Evolutionary conservation across 1,140 invertebrate genomes (phyloP).

Genomic region (Pogonognathellus flavescens): DNA sequence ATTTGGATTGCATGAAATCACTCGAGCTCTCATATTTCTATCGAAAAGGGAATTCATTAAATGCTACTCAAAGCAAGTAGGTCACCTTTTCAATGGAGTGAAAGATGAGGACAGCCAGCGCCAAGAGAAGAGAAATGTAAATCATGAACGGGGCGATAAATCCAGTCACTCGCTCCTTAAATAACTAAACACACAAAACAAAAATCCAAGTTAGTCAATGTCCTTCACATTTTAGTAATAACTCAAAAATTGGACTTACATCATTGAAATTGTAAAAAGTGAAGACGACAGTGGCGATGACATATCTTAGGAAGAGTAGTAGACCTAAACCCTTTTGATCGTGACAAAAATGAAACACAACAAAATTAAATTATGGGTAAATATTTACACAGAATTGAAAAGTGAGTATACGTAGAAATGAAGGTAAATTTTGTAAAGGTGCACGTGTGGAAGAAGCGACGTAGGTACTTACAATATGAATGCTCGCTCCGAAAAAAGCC

Average conservation of each 20-base stretch:
- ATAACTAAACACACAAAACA: conserved; percentile 32
- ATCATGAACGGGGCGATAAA: conserved; percentile 53
- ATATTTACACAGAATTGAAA: neutral
- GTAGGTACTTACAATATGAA: conserved; percentile 51
- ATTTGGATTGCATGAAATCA: neutral
- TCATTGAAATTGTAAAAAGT: conserved; percentile 57
- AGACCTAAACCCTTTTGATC: conserved; percentile 44
- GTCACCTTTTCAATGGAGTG: conserved; percentile 57
- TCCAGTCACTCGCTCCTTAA: conserved; percentile 53
- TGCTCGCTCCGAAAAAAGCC: conserved; percentile 49
- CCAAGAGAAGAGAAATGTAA: conserved; percentile 57
- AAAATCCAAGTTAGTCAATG: conserved; percentile 4
- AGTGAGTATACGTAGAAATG: neutral
- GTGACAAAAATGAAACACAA: neutral
- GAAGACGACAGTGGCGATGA: conserved; percentile 56
- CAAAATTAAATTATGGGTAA: neutral
- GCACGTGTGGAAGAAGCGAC: neutral
- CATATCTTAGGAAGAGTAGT: conserved; percentile 55
- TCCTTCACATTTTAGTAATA: neutral
- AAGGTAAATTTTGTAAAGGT: neutral
- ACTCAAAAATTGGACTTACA: conserved; percentile 28
- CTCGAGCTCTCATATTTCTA: conserved; percentile 1
- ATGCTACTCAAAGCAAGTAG: neutral
- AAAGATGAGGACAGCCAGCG: conserved; percentile 56
- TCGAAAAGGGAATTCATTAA: conserved; percentile 5